Conservation (phyloP, 2,797 vertebrate genomes). For the Sebastes matsubarae region DNA sequence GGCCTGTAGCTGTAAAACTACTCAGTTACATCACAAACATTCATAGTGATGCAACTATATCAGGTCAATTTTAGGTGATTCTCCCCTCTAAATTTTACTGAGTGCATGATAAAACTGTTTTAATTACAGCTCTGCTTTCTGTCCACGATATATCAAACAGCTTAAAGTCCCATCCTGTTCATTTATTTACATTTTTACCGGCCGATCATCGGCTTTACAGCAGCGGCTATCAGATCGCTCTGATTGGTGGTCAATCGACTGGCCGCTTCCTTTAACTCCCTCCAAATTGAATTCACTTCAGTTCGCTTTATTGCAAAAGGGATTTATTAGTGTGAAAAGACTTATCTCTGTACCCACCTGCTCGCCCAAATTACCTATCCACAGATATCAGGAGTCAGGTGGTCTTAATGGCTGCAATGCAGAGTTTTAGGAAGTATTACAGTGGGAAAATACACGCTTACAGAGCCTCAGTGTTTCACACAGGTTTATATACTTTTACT, state of each 20-base stretch:
- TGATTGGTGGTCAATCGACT: constrained; percentile 56
- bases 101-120: background rate
- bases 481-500: background rate
- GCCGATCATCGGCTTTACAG: constrained; percentile 30
- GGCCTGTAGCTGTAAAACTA: constrained; percentile 59
- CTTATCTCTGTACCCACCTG: constrained; percentile 68
- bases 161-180: background rate
- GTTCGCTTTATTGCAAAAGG: constrained; percentile 42
- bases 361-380: constrained; percentile 51
- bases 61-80: background rate
- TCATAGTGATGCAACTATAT: background rate
- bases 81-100: background rate
- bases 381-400: constrained; percentile 39
- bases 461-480: background rate
- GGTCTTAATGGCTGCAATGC: constrained; percentile 34
- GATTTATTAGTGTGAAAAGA: constrained; percentile 69
- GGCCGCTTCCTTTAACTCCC: constrained; percentile 16
- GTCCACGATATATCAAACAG: background rate
- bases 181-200: constrained; percentile 8
- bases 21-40: constrained; percentile 3
- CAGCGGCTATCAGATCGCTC: constrained; percentile 25
- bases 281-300: constrained; percentile 63
- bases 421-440: constrained; percentile 7
- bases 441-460: background rate
- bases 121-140: background rate